phyloP scores from a whole-genome alignment of 2,888 invertebrate genomes.

The Galeopsomyia nigrocyanea region DNA sequence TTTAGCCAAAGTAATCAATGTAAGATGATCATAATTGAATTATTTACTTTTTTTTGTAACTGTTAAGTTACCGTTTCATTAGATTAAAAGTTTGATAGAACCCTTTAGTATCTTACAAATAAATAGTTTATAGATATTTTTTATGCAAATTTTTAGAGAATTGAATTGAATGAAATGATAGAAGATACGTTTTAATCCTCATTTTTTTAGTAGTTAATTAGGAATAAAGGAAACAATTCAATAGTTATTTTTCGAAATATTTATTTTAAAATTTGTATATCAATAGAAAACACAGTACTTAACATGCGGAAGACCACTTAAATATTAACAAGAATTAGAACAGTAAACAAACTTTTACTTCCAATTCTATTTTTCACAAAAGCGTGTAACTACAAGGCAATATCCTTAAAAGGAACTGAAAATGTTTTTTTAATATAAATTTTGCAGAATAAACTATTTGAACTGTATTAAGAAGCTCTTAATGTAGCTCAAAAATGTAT shows the following conservation, averaged over 20 bases:
- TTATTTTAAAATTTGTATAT: slow-evolving; percentile 67
- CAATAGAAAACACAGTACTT: slow-evolving; percentile 66
- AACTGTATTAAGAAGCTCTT: slow-evolving; percentile 34
- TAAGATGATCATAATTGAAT: too few relatives aligned
- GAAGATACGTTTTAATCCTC: background rate
- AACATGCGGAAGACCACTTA: slow-evolving; percentile 62
- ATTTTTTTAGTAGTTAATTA: background rate
- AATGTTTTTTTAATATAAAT: slow-evolving; percentile 42
- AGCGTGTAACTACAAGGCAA: slow-evolving; percentile 53
- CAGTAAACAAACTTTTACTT: slow-evolving; percentile 22
- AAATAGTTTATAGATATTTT: too few relatives aligned
- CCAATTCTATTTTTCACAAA: slow-evolving; percentile 41
- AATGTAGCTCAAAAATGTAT: slow-evolving; percentile 29
- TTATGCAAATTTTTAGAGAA: background rate
- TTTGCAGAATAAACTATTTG: slow-evolving; percentile 30
- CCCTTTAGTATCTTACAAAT: too few relatives aligned
- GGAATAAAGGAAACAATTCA: slow-evolving; percentile 3
- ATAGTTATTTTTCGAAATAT: slow-evolving; percentile 51
- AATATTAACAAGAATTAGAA: slow-evolving; percentile 44
- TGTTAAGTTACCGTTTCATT: too few relatives aligned
- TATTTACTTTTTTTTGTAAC: too few relatives aligned
- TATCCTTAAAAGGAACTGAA: slow-evolving; percentile 56
- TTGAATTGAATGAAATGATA: background rate
- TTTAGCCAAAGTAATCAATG: too few relatives aligned
- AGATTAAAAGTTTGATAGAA: too few relatives aligned